phyloP scores from a whole-genome alignment of 1,140 invertebrate genomes.

The Latrodectus geometricus region DNA sequence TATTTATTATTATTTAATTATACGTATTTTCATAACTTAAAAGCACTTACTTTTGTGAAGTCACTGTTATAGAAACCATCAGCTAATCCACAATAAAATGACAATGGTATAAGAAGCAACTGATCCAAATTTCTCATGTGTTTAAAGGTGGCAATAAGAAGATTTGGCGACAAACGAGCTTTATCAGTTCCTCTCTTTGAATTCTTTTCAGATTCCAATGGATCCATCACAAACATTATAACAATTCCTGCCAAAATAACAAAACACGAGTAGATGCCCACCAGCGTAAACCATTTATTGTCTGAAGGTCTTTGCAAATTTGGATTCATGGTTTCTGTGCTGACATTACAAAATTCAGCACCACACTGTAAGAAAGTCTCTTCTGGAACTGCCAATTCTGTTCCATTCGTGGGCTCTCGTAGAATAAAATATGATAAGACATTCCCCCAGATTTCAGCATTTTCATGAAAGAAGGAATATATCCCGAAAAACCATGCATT shows the following conservation, averaged over 20 bases:
- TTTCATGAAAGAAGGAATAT: slow-evolving; percentile 54
- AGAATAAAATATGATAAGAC: slow-evolving; percentile 74
- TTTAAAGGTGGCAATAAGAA: slow-evolving; percentile 89
- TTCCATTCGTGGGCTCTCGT: slow-evolving; percentile 11
- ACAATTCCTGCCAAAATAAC: slow-evolving; percentile 87
- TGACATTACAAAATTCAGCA: slow-evolving; percentile 2
- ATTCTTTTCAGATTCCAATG: slow-evolving; percentile 83
- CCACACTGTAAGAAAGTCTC: slow-evolving; percentile 33
- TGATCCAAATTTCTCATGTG: slow-evolving; percentile 88
- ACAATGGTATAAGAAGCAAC: slow-evolving; percentile 92
- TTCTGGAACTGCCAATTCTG: not conserved
- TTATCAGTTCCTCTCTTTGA: slow-evolving; percentile 71
- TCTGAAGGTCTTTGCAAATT: slow-evolving; percentile 68
- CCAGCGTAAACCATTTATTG: slow-evolving; percentile 86
- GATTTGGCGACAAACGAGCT: slow-evolving; percentile 74
- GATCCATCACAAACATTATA: slow-evolving; percentile 88
- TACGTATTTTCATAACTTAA: too few species aligned
- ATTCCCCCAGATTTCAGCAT: slow-evolving; percentile 63
- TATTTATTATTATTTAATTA: too few species aligned
- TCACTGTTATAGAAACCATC: slow-evolving; percentile 96
- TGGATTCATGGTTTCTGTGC: slow-evolving; percentile 26
- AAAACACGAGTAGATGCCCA: slow-evolving; percentile 88
- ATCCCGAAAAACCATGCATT: slow-evolving; percentile 76
- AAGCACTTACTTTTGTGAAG: slow-evolving; percentile 83
- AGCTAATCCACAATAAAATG: slow-evolving; percentile 96